These are phyloP conservation scores for Scaptomyza pallida DNA, from an alignment of 1,140 invertebrate species.

Conservation along the genomic window DNA sequence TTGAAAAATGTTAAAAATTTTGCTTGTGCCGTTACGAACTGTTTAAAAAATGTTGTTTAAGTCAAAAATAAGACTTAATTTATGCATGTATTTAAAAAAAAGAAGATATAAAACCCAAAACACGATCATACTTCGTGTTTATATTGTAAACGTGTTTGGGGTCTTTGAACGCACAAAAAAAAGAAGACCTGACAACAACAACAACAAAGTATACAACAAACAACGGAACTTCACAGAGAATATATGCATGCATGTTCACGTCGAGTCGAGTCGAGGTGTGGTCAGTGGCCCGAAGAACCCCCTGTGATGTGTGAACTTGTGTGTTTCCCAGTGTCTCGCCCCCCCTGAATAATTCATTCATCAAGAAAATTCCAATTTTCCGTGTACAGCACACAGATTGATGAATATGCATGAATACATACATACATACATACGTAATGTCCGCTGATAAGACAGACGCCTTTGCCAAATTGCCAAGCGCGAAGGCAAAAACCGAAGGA, in stretches of 20 bases:
- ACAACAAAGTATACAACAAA: conserved; percentile 40
- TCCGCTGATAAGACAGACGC: conserved; percentile 24
- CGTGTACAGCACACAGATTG: conserved; percentile 36
- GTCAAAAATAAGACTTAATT: not conserved
- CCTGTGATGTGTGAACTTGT: conserved; percentile 44
- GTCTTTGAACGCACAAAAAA: conserved; percentile 60
- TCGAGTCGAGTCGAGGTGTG: too few relatives aligned
- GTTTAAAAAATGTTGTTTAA: not conserved
- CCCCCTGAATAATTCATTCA: conserved; percentile 77
- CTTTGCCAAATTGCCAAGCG: conserved; percentile 44
- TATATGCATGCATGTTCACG: conserved; percentile 32
- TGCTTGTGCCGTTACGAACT: too few relatives aligned
- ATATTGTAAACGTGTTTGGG: conserved; percentile 34
- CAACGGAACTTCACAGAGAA: conserved; percentile 30
- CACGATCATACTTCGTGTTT: not conserved
- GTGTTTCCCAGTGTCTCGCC: conserved; percentile 43
- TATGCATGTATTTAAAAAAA: conserved; percentile 13
- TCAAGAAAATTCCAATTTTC: conserved; percentile 77
- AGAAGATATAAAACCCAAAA: not conserved
- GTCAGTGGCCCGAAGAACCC: conserved; percentile 66
- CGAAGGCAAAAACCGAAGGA: conserved; percentile 13
- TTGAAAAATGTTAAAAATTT: too few relatives aligned
- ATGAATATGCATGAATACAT: conserved; percentile 71
- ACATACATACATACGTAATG: conserved; percentile 12
- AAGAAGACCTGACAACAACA: conserved; percentile 4